Percentiles rank a stretch among this genome's conserved stretches.
Evolutionary conservation across 2,888 invertebrate species (phyloP).

Genomic region (Plagodis pulveraria): DNA sequence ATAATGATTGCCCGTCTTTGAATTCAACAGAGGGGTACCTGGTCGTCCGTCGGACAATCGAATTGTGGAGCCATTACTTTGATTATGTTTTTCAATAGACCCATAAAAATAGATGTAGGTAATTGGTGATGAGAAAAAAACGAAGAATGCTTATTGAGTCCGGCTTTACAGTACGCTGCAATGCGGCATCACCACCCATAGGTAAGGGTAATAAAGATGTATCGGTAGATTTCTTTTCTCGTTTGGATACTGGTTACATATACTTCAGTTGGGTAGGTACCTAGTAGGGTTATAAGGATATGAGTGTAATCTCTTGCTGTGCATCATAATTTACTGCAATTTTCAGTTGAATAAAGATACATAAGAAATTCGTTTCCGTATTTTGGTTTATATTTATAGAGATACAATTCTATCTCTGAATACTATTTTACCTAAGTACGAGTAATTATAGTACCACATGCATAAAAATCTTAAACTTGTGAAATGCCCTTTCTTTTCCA

Average conservation of each 20-base stretch:
- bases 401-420: too few species aligned
- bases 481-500: not conserved
- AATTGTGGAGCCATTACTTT: conserved; percentile 66
- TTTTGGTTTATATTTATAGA: too few species aligned
- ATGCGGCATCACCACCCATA: conserved; percentile 24
- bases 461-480: not conserved
- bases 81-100: conserved; percentile 69
- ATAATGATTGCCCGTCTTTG: conserved; percentile 43
- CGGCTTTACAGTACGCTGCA: conserved; percentile 42
- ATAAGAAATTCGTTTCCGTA: too few species aligned
- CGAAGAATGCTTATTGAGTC: conserved; percentile 61
- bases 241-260: too few species aligned
- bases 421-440: too few species aligned
- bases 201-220: not conserved
- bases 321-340: too few species aligned
- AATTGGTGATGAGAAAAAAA: conserved; percentile 73
- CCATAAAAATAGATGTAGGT: conserved; percentile 66
- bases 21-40: conserved; percentile 56
- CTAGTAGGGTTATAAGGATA: too few species aligned
- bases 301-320: too few species aligned
- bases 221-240: too few species aligned
- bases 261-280: too few species aligned
- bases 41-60: conserved; percentile 57
- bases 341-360: too few species aligned
- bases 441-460: too few species aligned